phyloP scores from a whole-genome alignment of 1,140 invertebrate genomes.

The Bathynomus jamesi region DNA sequence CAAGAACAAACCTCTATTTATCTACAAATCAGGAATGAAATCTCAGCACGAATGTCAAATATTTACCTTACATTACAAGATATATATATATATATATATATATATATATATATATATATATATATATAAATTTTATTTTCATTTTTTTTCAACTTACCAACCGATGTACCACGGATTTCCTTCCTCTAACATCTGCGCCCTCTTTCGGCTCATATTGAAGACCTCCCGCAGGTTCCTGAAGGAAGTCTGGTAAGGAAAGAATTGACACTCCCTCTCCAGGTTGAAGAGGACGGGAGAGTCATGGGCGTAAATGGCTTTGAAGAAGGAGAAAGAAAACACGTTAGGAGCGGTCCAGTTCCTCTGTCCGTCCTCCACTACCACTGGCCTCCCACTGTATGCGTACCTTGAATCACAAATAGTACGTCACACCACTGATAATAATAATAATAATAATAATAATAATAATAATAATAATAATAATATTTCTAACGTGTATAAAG shows the following conservation, averaged over 20 bases:
- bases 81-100: no score
- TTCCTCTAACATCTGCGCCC: constrained; percentile 53
- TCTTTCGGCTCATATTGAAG: constrained; percentile 61
- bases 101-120: no score
- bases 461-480: no score
- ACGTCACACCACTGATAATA: no score
- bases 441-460: no score
- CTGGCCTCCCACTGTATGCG: constrained; percentile 67
- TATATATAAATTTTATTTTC: no score
- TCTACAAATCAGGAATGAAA: no score
- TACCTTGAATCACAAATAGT: no score
- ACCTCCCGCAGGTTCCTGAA: constrained; percentile 66
- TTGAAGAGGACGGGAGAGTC: constrained; percentile 41
- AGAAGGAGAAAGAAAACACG: constrained; percentile 65
- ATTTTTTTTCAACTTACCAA: constrained; percentile 78
- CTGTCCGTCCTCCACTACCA: constrained; percentile 74
- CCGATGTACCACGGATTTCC: constrained; percentile 80
- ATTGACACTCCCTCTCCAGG: constrained; percentile 61
- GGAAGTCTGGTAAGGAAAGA: constrained; percentile 84
- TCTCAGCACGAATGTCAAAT: no score
- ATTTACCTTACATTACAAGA: no score
- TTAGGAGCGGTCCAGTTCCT: constrained; percentile 64
- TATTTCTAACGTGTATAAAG: no score
- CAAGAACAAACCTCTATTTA: no score
- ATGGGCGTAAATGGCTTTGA: constrained; percentile 62